These are phyloP conservation scores for Drosophila willistoni DNA, from an alignment of 1,140 invertebrate genomes.

Conservation along the genomic window DNA sequence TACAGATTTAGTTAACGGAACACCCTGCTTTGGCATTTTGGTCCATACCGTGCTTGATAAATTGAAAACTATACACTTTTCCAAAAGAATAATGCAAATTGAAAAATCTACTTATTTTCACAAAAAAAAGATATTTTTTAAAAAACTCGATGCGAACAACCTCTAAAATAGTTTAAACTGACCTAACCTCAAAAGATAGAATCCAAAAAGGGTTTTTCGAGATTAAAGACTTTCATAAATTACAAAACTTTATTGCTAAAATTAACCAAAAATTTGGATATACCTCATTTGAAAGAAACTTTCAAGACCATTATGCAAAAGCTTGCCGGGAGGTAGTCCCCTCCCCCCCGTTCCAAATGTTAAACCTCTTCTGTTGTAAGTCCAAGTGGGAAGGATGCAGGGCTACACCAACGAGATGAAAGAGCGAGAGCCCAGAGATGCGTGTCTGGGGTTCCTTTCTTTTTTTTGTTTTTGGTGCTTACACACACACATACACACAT, in stretches of 20 bases:
- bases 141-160: no score
- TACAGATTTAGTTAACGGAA: no score
- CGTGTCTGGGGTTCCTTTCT: constrained; percentile 50
- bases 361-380: constrained; percentile 35
- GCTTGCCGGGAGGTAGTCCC: constrained; percentile 46
- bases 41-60: no score
- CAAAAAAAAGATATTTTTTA: no score
- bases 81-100: no score
- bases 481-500: constrained; percentile 8
- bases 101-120: no score
- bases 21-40: no score
- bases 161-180: no score
- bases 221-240: background rate
- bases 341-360: constrained; percentile 8
- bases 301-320: constrained; percentile 44
- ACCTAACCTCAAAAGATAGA: no score
- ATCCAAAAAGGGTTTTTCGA: no score
- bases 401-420: background rate
- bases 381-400: constrained; percentile 34
- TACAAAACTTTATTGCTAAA: background rate
- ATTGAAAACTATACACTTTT: no score
- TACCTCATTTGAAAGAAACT: background rate
- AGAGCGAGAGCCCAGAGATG: constrained; percentile 33
- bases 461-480: constrained; percentile 34
- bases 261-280: background rate